Evolutionary conservation across 1,140 invertebrate species (phyloP), one percentile per base, ranked within the genome.

Genomic region (Bursaphelenchus mucronatus): DNA sequence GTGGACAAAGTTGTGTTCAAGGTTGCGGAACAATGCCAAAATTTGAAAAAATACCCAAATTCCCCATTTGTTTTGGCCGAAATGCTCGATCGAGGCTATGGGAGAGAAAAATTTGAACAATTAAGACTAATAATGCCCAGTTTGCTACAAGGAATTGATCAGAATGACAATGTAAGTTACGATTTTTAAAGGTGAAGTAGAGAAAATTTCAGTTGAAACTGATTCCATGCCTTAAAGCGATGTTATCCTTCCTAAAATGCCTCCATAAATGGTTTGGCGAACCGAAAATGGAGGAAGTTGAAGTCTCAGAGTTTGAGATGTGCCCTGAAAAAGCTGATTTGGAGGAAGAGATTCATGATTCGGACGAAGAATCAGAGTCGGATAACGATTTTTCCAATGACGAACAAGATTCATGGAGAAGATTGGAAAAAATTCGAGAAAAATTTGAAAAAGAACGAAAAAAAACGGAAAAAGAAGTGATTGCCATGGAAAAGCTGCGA

Each of bases 371-470:
- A 55, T 15, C 53, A n/a, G 53, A 19, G 30, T 1, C 2, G n/a
- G 13, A 11, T 1, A 43, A 19, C 19, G 47, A 49, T 49, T 19
- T 30, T 30, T 30, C 30, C 30, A 30, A 30, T 30, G 30, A 30
- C 2, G 30, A 30, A 5, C 30, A 30, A 30, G 5, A 5, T 19
- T 49, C 47, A 59, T 59, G 57, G 57, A 11, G 45, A 15, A 13
- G 57, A 4, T 50, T 59, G 40, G 57, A 59, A 15, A 59, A 59
- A 59, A n/a, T 59, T n/a, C 57, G 57, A 30, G 57, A 59, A 11
- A 59, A 59, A 7, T 59, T 59, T 50, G 57, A 59, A 39, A 59
- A 59, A 44, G 17, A 44, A 44, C 13, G 47, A 15, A 11, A 3
- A 13, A 39, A 59, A 30, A 45, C 19, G 11, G 57, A 59, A 15